Base-by-base conservation (phyloP, 1,140 invertebrate genomes). In the Spodoptera litura region DNA sequence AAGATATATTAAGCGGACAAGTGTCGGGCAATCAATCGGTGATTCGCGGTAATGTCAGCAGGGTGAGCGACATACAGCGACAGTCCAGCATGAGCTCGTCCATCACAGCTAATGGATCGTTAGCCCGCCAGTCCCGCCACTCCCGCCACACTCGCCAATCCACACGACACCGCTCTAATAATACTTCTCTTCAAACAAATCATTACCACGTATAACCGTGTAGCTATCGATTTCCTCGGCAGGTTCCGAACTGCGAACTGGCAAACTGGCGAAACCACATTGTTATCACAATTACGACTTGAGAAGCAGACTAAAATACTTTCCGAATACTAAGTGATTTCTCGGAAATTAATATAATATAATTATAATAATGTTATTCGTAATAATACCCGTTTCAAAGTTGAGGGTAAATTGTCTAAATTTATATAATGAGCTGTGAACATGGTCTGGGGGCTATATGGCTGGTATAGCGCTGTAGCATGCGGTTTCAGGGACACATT, bases 401-500 rank as follows among this genome's bases (percentile, higher is more conserved):
- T 44, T 44, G 5, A 44, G 38, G 38, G 38, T 44, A 44, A 44
- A 44, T 44, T 44, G 38, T 35, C 31, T 64, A 44, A 31, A 64
- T 15, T 44, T 35, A 61, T 8, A 38, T 20, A 64, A 64, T 49
- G 35, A 64, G 38, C 31, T 49, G 13, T 5, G 12, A 51, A 52
- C 20, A 25, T n/a, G 49, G 20, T n/a, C 52, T 55, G 52, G 44
- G 53, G 38, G 66, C 38, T 68, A n/a, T 70, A 25, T 13, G 25
- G 49, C 13, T 71, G 38, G 58, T 58, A 56, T 56, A 25, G 35
- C 51, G 53, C 56, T 15, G 31, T 56, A 56, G 31, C 61, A 51
- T 66, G 62, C 59, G 62, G 51, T 68, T 77, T 77, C 74, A 77
- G 74, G 74, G 74, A 52, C 74, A 68, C 74, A 66, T 76, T 66